phyloP scores from a whole-genome alignment of 2,797 vertebrate species.

The Gadopsis bispinosus region DNA sequence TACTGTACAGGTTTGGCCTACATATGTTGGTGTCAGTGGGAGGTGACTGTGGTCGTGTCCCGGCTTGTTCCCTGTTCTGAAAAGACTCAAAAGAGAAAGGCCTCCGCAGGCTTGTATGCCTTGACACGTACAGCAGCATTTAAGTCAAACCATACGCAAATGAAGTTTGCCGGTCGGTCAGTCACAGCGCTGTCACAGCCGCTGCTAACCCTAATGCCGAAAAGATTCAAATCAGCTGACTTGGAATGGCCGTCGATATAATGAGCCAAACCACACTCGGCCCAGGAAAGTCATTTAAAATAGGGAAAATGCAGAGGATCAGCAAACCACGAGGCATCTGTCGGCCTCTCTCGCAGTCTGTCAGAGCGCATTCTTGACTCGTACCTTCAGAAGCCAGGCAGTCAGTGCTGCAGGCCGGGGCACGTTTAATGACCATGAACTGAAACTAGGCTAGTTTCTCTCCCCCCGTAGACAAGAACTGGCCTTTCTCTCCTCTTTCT shows the following conservation, averaged over 20 bases:
- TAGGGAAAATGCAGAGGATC: conserved; percentile 43
- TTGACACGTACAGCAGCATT: conserved; percentile 25
- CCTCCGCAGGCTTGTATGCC: conserved; percentile 25
- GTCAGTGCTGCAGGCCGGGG: conserved; percentile 72
- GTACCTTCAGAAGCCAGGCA: conserved; percentile 66
- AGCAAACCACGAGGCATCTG: conserved; percentile 36
- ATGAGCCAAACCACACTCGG: conserved; percentile 26
- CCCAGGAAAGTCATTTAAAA: conserved; percentile 44
- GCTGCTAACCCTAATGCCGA: conserved; percentile 26
- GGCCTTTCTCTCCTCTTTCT: conserved; percentile 1
- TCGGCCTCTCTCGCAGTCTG: conserved; percentile 23
- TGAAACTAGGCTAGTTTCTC: conserved; percentile 75
- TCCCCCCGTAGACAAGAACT: conserved; percentile 38
- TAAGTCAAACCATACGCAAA: conserved; percentile 61
- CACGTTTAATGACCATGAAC: conserved; percentile 73
- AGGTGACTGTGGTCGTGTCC: conserved; percentile 58
- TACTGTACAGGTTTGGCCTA: conserved; percentile 33
- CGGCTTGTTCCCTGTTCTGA: conserved; percentile 51
- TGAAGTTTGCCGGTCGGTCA: neutral
- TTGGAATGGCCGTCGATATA: conserved; percentile 15
- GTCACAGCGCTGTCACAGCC: conserved; percentile 1
- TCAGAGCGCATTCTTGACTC: conserved; percentile 68
- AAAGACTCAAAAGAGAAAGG: conserved; percentile 36
- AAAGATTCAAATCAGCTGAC: conserved; percentile 67
- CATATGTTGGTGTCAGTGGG: conserved; percentile 40